phyloP scores from a whole-genome alignment of 2,113 vertebrate genomes.

The Colaptes auratus region DNA sequence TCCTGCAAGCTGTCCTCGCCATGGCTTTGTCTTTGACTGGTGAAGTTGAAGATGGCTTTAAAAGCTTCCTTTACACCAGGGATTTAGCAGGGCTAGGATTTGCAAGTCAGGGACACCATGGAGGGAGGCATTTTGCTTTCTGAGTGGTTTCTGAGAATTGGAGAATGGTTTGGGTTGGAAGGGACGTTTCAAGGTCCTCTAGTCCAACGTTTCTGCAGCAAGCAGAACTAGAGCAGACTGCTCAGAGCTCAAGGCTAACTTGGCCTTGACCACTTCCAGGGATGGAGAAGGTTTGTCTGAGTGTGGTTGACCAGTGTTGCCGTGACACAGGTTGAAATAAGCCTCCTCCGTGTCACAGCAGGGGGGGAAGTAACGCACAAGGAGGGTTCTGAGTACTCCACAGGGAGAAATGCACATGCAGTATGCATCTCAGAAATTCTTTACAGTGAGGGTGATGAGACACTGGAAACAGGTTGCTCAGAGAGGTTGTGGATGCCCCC shows the following conservation, averaged over 20 bases:
- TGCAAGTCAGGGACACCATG: background rate
- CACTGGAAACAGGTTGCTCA: too few species aligned
- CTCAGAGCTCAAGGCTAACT: background rate
- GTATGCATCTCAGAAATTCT: background rate
- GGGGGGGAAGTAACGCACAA: background rate
- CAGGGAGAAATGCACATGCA: accelerated
- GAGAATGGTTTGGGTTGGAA: background rate
- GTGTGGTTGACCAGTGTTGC: background rate
- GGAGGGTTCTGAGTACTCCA: accelerated
- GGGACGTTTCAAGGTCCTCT: background rate
- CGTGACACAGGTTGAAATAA: background rate
- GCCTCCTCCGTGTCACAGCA: accelerated
- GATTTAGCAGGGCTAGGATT: background rate
- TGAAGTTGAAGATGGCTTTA: background rate
- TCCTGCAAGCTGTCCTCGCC: background rate
- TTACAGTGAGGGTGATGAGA: too few species aligned
- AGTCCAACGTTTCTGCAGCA: background rate
- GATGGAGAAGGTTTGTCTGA: background rate
- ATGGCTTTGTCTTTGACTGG: background rate
- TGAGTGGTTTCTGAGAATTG: background rate
- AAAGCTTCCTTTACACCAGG: background rate
- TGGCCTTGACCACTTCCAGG: background rate
- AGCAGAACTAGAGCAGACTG: background rate
- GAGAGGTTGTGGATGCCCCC: too few species aligned
- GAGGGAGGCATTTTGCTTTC: accelerated